phyloP scores from a whole-genome alignment of 2,888 invertebrate genomes.

The Caenorhabditis becei region DNA sequence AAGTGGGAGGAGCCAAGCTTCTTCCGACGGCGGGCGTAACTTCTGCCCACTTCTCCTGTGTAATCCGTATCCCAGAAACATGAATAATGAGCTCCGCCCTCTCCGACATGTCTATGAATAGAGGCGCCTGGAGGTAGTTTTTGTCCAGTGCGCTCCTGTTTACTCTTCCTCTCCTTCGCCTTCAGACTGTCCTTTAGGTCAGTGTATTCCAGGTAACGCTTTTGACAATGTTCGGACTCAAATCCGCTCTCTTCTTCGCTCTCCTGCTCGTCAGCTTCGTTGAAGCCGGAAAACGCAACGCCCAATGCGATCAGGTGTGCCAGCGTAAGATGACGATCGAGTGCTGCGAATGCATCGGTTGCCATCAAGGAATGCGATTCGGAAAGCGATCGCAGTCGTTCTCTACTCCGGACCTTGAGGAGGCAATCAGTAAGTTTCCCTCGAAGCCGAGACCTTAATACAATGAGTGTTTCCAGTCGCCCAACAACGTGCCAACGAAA shows the following conservation, averaged over 20 bases:
- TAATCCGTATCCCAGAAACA: slow-evolving; percentile 42
- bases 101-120: slow-evolving; percentile 17
- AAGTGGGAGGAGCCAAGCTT: slow-evolving; percentile 29
- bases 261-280: slow-evolving; percentile 22
- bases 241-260: slow-evolving; percentile 14
- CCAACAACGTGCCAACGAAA: slow-evolving; percentile 8
- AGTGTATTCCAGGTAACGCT: slow-evolving; percentile 22
- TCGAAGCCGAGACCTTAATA: not conserved
- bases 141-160: not conserved
- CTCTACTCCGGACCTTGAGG: slow-evolving; percentile 33
- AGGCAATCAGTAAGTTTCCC: slow-evolving; percentile 18
- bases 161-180: not conserved
- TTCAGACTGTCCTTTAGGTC: not conserved
- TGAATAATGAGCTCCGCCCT: slow-evolving; percentile 39
- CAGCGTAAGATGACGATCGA: slow-evolving; percentile 66
- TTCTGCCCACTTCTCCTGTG: slow-evolving; percentile 10
- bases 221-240: slow-evolving; percentile 43
- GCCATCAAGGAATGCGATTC: slow-evolving; percentile 66
- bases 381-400: slow-evolving; percentile 54
- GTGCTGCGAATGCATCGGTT: slow-evolving; percentile 68
- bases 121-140: not conserved
- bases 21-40: slow-evolving; percentile 4
- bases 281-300: slow-evolving; percentile 50
- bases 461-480: slow-evolving; percentile 19
- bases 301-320: slow-evolving; percentile 63